These are phyloP conservation scores for Trilocha varians DNA, from an alignment of 2,888 invertebrate genomes.

Conservation along the genomic window DNA sequence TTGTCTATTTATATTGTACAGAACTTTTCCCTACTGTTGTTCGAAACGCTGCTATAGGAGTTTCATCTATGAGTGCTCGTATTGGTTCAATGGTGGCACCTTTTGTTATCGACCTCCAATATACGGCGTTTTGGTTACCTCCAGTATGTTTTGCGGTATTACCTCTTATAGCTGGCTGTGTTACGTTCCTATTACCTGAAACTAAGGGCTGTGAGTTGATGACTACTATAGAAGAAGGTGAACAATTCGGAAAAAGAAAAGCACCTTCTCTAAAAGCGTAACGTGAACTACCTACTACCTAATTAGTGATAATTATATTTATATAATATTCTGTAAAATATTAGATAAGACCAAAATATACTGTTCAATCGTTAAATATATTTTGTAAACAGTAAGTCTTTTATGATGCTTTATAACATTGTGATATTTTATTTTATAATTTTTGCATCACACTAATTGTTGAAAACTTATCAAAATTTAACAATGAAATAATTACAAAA, in stretches of 20 bases:
- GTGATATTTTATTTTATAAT: too few relatives aligned
- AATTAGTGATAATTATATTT: not conserved
- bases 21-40: constrained; percentile 93
- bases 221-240: constrained; percentile 86
- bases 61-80: constrained; percentile 91
- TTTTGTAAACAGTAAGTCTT: too few relatives aligned
- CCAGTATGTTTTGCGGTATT: constrained; percentile 80
- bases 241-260: constrained; percentile 60
- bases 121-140: constrained; percentile 73
- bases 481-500: too few relatives aligned
- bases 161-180: constrained; percentile 72
- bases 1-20: constrained; percentile 88
- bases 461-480: too few relatives aligned
- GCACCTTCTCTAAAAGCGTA: not conserved
- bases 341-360: too few relatives aligned
- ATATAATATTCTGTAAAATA: not conserved
- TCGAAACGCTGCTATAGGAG: constrained; percentile 88
- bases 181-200: constrained; percentile 80
- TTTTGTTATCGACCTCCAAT: constrained; percentile 77
- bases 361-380: too few relatives aligned
- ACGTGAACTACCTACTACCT: not conserved
- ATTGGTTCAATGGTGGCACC: constrained; percentile 91
- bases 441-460: too few relatives aligned
- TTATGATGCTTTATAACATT: too few relatives aligned
- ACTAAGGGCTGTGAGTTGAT: constrained; percentile 83